Percentiles rank a stretch among this genome's conserved stretches.
These are phyloP conservation scores for Zaprionus davidi DNA, from an alignment of 1,140 invertebrate genomes.

Conservation along the genomic window DNA sequence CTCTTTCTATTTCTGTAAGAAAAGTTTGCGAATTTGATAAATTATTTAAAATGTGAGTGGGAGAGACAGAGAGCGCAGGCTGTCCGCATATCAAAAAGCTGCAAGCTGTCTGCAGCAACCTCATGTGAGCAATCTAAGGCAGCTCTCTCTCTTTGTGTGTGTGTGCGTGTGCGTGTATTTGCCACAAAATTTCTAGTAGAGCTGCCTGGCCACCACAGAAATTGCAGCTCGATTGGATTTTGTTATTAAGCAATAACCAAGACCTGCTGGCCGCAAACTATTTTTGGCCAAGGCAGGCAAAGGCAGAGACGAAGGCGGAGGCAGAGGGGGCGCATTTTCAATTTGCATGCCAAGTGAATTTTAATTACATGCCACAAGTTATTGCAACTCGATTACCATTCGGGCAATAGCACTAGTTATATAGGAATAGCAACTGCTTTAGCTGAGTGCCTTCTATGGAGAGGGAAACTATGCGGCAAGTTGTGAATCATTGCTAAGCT, in stretches of 20 bases:
- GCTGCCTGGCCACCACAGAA: slow-evolving; percentile 18
- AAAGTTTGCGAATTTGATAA: slow-evolving; percentile 15
- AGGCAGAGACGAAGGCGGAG: not conserved
- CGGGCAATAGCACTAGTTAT: not conserved
- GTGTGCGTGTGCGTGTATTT: slow-evolving; percentile 1
- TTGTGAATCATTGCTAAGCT: slow-evolving; percentile 67
- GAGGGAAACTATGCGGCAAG: slow-evolving; percentile 26
- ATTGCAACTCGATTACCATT: slow-evolving; percentile 8
- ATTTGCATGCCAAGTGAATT: slow-evolving; percentile 59
- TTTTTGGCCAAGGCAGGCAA: slow-evolving; percentile 5
- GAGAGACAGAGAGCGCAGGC: not conserved
- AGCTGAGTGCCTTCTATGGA: not conserved
- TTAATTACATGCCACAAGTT: slow-evolving; percentile 69
- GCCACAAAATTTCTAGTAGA: slow-evolving; percentile 57
- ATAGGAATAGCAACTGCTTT: not conserved
- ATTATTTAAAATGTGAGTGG: slow-evolving; percentile 4
- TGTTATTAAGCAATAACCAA: slow-evolving; percentile 50
- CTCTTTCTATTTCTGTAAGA: not conserved
- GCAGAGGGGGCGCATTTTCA: slow-evolving; percentile 49
- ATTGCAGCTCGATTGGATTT: slow-evolving; percentile 60
- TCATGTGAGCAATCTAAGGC: not conserved
- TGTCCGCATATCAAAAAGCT: slow-evolving; percentile 2
- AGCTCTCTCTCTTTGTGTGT: not conserved
- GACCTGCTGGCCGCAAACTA: slow-evolving; percentile 27
- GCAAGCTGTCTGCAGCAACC: slow-evolving; percentile 8